Base-by-base conservation (phyloP, 1,140 invertebrate species). In the Drosophila sucinea region DNA sequence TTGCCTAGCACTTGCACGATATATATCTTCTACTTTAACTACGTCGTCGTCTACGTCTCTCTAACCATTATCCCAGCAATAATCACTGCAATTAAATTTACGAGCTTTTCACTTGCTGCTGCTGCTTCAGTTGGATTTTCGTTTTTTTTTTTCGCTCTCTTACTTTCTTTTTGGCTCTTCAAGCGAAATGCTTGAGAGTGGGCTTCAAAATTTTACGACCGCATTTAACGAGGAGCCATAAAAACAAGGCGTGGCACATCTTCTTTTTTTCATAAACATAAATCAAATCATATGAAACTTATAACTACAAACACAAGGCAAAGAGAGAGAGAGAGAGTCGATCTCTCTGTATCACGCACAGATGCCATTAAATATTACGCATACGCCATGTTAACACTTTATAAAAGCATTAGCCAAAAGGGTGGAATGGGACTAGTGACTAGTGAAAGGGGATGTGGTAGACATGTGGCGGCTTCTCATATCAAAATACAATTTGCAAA, bases 301-400 rank as follows among this genome's bases (percentile, higher is more conserved):
- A 76, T 51, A 77, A 79, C 70, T 81, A 66, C 30, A 55, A 40
- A 10, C 40, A 33, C 10, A 10, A n/a, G 41, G 41, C 41, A 30
- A 4, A 8, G 30, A 35, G n/a, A 29, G 11, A 4, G 5, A 29
- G 25, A 23, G 54, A n/a, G 10, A 56, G 57, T 7, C 60, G 44
- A 51, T 51, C 44, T 38, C 35, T 38, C 10, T 38, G 17, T 17
- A 10, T 71, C 32, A 64, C 40, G 68, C 67, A 70, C 64, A 83
- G 77, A 67, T 81, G 82, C 75, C 54, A 76, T 81, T 86, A 86
- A 87, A 82, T 83, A 78, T 87, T 77, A 71, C 80, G 73, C 70
- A 89, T 80, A 87, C 84, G 73, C 70, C 72, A 68, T 78, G 84
- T 87, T 89, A 89, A 76, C 84, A 89, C 80, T 89, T 87, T 84